phyloP scores from a whole-genome alignment of 1,140 invertebrate genomes.

The Drosophila lowei region DNA sequence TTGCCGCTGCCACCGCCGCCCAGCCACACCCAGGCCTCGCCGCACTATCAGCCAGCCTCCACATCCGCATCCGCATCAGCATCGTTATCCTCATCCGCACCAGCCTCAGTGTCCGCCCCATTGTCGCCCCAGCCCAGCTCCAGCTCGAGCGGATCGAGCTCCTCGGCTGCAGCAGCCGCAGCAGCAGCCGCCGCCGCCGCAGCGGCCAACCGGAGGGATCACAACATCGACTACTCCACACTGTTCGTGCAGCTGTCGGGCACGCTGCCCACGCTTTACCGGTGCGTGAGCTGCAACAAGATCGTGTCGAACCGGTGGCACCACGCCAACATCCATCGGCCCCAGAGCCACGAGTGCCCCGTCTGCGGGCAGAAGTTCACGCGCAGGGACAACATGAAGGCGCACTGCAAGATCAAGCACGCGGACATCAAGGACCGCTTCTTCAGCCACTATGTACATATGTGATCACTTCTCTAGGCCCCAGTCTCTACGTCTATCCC shows the following conservation, averaged over 20 bases:
- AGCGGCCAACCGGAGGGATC: conserved; percentile 78
- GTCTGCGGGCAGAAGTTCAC: conserved; percentile 88
- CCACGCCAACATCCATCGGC: conserved; percentile 88
- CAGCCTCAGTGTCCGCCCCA: conserved; percentile 29
- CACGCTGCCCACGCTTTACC: conserved; percentile 80
- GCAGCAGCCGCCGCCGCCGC: conserved; percentile 66
- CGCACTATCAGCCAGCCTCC: conserved; percentile 50
- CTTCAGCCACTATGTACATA: conserved; percentile 83
- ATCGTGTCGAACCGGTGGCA: conserved; percentile 89
- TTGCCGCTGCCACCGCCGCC: conserved; percentile 32
- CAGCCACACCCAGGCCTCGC: conserved; percentile 44
- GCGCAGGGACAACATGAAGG: conserved; percentile 88
- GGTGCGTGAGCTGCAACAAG: conserved; percentile 86
- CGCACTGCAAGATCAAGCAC: conserved; percentile 88
- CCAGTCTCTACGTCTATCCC: conserved; percentile 1
- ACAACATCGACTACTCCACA: conserved; percentile 83
- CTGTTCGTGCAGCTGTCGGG: conserved; percentile 81
- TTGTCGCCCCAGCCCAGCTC: conserved; percentile 56
- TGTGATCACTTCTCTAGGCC: conserved; percentile 84
- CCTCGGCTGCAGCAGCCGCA: conserved; percentile 39
- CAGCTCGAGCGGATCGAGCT: conserved; percentile 56
- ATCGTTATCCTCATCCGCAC: conserved; percentile 17
- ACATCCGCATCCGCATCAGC: conserved; percentile 3
- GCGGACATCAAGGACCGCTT: conserved; percentile 84
- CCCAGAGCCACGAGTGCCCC: conserved; percentile 88